A percentile compares a stretch with the other conserved stretches of the same genome.
Evolutionary conservation across 2,888 invertebrate species (phyloP).

Genomic region (Amphipoea oculea): DNA sequence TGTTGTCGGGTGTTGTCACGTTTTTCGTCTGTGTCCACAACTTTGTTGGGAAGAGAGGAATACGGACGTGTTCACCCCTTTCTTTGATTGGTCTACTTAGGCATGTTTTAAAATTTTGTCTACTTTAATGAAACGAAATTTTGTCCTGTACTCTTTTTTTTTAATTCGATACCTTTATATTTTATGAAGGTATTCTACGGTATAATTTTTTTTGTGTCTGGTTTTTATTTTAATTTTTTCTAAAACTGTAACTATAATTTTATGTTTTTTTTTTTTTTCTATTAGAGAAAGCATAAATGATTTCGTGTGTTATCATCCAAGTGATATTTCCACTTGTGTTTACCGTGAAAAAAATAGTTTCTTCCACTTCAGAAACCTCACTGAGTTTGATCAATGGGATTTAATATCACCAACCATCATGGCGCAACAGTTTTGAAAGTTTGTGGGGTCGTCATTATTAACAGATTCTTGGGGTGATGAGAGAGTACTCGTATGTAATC

Average conservation of each 20-base stretch:
- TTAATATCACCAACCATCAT: conserved; percentile 37
- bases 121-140: not conserved
- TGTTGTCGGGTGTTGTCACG: not conserved
- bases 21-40: not conserved
- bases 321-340: not conserved
- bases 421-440: conserved; percentile 29
- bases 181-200: not conserved
- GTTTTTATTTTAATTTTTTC: not conserved
- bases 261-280: too few species aligned
- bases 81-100: not conserved
- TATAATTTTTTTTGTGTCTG: too few species aligned
- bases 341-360: conserved; percentile 28
- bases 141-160: not conserved
- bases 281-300: not conserved
- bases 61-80: not conserved
- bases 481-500: not conserved
- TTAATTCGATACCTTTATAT: not conserved
- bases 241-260: too few species aligned
- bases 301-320: not conserved
- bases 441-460: conserved; percentile 23
- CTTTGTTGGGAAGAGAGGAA: not conserved
- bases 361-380: conserved; percentile 21
- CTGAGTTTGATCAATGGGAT: conserved; percentile 36
- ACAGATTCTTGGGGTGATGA: conserved; percentile 2
- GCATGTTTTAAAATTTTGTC: not conserved